Evolutionary conservation across 1,140 invertebrate genomes (phyloP), one percentile per base, ranked within the genome.

Genomic region (Thaumetopoea pityocampa): DNA sequence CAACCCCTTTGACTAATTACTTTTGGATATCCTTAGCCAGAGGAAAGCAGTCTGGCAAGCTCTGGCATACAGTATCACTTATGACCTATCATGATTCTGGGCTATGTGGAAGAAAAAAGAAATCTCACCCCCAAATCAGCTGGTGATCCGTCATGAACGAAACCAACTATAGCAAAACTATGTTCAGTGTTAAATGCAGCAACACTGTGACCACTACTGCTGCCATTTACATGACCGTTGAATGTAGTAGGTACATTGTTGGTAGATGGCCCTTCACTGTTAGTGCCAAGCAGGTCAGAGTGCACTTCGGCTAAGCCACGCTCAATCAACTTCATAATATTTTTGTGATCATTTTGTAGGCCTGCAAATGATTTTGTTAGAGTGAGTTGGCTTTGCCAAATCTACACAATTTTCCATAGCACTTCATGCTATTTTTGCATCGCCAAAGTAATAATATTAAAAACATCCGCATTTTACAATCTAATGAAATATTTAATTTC

Each of bases 301-400:
- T 89, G 86, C 2, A 88, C 76, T 30, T 86, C 66, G 37, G 83
- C 86, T 3, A 97, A 72, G 10, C 90, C 91, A 42, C 88, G 80
- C 67, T 98, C 95, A 49, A 98, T 97, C 68, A 91, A 87, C 51
- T 90, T 90, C 91, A 96, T 96, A n/a, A 97, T 33, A 4, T 76
- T 86, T 76, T 94, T 95, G 63, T 94, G 90, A 78, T 98, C 96
- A 87, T 97, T 98, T 85, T 94, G 92, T n/a, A 98, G 82, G 83
- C 92, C 93, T 95, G 58, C 8, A 79, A 53, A 28, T 33, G 3
- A 26, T 2, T 23, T 5, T 7, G 10, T 27, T 12, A 15, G 12
- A 26, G 5, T 9, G n/a, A 19, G 22, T 23, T 7, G 22, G 22
- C 4, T 28, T 16, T 29, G 12, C 1, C 5, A 38, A 9, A 3